A percentile compares a stretch with the other conserved stretches of the same genome.
These are phyloP conservation scores for pig (Sus scrofa) DNA, from an alignment of 2,113 vertebrate species.

Conservation along the genomic window T2T-Sscrofa CM000818.6:122695501-122696000, in stretches of 20 bases:
- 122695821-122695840: background rate
- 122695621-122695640: background rate
- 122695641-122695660: background rate
- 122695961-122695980: background rate
- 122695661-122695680: background rate
- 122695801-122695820: background rate
- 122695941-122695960: background rate
- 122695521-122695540: background rate
- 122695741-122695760: background rate
- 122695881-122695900: background rate
- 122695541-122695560: background rate
- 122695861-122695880: constrained; percentile 10
- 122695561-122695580: background rate
- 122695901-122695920: background rate
- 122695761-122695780: background rate
- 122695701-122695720: background rate
- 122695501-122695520: background rate
- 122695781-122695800: background rate
- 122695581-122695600: background rate
- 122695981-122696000: constrained; percentile 5
- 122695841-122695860: constrained; percentile 40
- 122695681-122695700: background rate
- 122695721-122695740: background rate
- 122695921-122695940: background rate
- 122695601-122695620: background rate